Base-by-base conservation (phyloP, 1,140 invertebrate genomes). In the Papilio polyxenes region DNA sequence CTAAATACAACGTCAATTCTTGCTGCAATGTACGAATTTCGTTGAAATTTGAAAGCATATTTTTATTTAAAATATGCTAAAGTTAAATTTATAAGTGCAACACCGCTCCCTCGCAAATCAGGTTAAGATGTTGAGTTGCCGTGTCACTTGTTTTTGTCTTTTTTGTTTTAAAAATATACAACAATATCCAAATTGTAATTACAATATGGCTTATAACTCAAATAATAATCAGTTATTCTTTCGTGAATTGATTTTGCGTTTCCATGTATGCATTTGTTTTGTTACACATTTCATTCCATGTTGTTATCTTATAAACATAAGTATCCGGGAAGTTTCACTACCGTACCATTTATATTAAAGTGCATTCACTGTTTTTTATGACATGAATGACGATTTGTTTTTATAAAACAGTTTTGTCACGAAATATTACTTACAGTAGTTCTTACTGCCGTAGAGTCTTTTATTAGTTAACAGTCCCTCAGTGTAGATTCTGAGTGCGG, bases 71-170 rank as follows among this genome's bases (percentile, higher is more conserved):
- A 72, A 40, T 72, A 72, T 40, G 31, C 65, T 37, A 72, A 4
- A 72, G 13, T 72, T 4, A 72, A 40, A 72, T 72, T 72, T 72
- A 72, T 72, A 72, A 72, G 65, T 72, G 13, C 65, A 72, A 72
- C 31, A 72, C 65, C 4, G 65, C 31, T 37, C 13, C 11, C 65
- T 69, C 31, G 65, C 13, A 72, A 40, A 72, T 37, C 65, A 72
- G 65, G 65, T 72, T 72, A 72, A 72, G 65, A 72, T 72, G 65
- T 31, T 13, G 65, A 37, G 65, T 72, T 72, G 31, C 31, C 65
- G 65, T 72, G 65, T 72, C 31, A 72, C 65, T 72, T 31, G 23
- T 10, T 65, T 72, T 37, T 7, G 23, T 72, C 65, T 72, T 37
- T 72, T 72, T 72, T 37, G 11, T 0, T 65, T 10, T 31, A n/a